phyloP scores from a whole-genome alignment of 2,888 invertebrate species.

The Amphipoea lucens region DNA sequence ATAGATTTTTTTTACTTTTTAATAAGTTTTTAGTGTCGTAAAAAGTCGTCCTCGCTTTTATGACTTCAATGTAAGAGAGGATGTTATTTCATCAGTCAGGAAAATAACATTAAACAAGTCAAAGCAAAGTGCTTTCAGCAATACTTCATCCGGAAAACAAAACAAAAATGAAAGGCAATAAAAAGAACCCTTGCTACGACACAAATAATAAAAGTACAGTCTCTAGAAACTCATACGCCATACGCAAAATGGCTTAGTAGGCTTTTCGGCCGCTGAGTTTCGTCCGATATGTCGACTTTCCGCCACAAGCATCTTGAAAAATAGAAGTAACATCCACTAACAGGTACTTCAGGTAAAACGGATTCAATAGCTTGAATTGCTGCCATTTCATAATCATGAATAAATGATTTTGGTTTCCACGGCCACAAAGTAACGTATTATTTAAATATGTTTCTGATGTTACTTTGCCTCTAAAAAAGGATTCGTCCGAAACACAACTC shows the following conservation, averaged over 20 bases:
- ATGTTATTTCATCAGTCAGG: not conserved
- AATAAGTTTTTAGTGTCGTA: not conserved
- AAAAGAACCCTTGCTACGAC: conserved; percentile 3
- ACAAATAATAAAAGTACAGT: conserved; percentile 25
- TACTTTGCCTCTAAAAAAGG: too few relatives aligned
- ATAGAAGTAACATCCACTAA: too few relatives aligned
- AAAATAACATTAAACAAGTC: not conserved
- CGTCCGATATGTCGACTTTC: too few relatives aligned
- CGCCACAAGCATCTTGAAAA: too few relatives aligned
- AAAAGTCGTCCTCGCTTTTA: not conserved
- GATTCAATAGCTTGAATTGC: too few relatives aligned
- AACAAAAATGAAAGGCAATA: not conserved
- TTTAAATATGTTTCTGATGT: too few relatives aligned
- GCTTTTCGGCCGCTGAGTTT: too few relatives aligned
- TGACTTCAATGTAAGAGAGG: not conserved
- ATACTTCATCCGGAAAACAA: not conserved
- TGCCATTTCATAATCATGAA: too few relatives aligned
- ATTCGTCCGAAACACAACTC: too few relatives aligned
- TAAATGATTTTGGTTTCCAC: too few relatives aligned
- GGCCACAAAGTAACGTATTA: too few relatives aligned
- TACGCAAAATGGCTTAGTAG: not conserved
- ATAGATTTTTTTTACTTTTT: not conserved
- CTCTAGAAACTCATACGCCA: conserved; percentile 3
- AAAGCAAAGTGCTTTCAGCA: conserved; percentile 11
- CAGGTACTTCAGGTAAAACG: too few relatives aligned